A percentile compares a stretch with the other conserved stretches of the same genome.
These are phyloP conservation scores for Aphodius granarius DNA, from an alignment of 2,888 invertebrate genomes.

Conservation along the genomic window DNA sequence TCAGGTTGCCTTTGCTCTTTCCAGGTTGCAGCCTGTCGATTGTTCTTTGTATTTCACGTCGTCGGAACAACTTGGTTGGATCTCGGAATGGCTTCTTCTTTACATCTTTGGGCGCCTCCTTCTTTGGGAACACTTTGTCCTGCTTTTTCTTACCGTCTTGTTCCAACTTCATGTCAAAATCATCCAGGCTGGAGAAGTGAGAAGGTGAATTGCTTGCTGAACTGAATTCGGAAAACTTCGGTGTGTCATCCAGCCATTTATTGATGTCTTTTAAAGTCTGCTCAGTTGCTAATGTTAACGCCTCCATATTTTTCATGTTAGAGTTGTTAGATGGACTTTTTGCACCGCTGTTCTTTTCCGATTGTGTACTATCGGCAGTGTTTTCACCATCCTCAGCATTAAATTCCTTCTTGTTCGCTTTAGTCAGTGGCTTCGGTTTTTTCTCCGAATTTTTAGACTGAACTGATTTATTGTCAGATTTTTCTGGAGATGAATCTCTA, in stretches of 20 bases:
- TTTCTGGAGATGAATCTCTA: constrained; percentile 21
- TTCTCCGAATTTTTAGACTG: constrained; percentile 20
- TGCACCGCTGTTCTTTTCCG: constrained; percentile 36
- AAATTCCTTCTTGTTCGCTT: constrained; percentile 28
- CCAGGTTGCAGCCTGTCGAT: constrained; percentile 84
- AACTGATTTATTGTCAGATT: constrained; percentile 32
- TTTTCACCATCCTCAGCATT: constrained; percentile 46
- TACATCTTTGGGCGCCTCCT: constrained; percentile 53
- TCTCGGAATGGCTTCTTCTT: constrained; percentile 57
- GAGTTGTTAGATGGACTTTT: constrained; percentile 49
- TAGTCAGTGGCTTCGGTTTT: constrained; percentile 25
- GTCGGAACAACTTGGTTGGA: constrained; percentile 53
- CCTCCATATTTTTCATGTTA: constrained; percentile 55
- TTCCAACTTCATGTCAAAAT: constrained; percentile 52
- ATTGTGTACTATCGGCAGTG: constrained; percentile 42
- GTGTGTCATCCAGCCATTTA: constrained; percentile 86
- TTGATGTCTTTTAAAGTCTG: constrained; percentile 85
- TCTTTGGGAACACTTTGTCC: constrained; percentile 49
- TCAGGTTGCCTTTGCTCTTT: constrained; percentile 83
- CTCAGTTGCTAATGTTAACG: constrained; percentile 70
- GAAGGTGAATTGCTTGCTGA: constrained; percentile 79
- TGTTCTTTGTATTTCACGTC: constrained; percentile 75
- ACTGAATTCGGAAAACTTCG: constrained; percentile 73
- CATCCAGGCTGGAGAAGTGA: constrained; percentile 65
- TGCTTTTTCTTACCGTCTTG: constrained; percentile 30